Conservation (phyloP, 2,888 invertebrate species). For the Colostygia pectinataria region DNA sequence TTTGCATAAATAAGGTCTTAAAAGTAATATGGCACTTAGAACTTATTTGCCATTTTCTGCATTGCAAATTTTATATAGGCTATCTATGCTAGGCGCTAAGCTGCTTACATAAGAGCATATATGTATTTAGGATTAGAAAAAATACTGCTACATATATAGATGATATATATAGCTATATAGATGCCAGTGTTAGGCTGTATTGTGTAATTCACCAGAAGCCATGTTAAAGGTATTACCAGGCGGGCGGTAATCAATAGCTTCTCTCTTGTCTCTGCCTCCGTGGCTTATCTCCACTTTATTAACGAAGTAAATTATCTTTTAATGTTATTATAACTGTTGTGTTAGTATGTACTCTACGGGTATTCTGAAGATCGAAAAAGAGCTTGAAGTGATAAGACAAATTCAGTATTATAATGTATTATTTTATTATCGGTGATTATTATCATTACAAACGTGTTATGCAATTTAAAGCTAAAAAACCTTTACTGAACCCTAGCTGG, state of each 20-base stretch:
- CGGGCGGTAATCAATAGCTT: constrained; percentile 24
- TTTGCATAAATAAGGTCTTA: too few species aligned
- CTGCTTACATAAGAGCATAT: too few species aligned
- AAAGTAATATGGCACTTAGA: too few species aligned
- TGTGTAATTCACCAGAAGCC: constrained; percentile 15
- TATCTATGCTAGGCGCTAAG: too few species aligned
- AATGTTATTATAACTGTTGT: not conserved
- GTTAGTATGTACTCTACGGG: not conserved
- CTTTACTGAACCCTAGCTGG: too few species aligned
- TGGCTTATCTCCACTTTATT: constrained; percentile 4
- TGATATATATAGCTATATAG: too few species aligned
- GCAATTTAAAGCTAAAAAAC: too few species aligned
- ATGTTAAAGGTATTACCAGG: constrained; percentile 15
- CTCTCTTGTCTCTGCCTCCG: constrained; percentile 23
- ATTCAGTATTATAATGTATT: not conserved
- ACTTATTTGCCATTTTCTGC: too few species aligned
- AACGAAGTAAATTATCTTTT: constrained; percentile 2
- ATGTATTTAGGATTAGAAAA: too few species aligned
- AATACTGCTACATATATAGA: too few species aligned
- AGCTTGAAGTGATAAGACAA: not conserved
- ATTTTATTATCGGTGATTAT: not conserved
- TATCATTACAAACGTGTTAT: not conserved
- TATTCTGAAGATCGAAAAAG: not conserved
- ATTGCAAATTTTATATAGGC: too few species aligned
- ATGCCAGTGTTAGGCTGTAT: not conserved